Conservation (phyloP, 2,113 vertebrate genomes). For the Triplophysa dalaica region DNA sequence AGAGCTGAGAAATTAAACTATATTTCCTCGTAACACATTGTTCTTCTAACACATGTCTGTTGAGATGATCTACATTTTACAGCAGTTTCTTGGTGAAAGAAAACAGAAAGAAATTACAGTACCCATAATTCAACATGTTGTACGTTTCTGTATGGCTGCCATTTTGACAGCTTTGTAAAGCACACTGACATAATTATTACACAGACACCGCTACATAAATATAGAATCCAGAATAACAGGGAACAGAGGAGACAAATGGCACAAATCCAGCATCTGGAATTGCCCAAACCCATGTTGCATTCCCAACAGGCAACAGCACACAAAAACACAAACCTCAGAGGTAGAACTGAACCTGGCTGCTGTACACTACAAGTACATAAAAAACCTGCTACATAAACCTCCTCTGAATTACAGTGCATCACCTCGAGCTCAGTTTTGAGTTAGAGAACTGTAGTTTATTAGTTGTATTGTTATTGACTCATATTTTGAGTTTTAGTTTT, state of each 20-base stretch:
- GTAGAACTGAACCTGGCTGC: neutral
- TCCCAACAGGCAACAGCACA: slow-evolving; percentile 2
- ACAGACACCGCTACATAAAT: neutral
- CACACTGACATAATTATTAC: slow-evolving; percentile 11
- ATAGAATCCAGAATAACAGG: neutral
- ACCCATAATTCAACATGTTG: neutral
- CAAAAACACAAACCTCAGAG: neutral
- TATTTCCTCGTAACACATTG: slow-evolving; percentile 15
- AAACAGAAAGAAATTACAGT: slow-evolving; percentile 8
- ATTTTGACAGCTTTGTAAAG: slow-evolving; percentile 20
- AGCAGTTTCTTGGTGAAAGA: neutral
- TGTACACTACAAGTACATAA: slow-evolving; percentile 11
- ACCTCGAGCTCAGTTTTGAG: neutral
- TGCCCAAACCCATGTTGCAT: neutral
- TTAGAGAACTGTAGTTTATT: too few relatives aligned
- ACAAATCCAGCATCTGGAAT: neutral
- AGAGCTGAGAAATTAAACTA: slow-evolving; percentile 15
- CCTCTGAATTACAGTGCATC: neutral
- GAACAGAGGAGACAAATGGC: neutral
- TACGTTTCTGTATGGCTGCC: neutral
- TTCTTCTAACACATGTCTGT: neutral
- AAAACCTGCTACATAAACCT: neutral
- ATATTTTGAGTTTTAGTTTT: too few relatives aligned
- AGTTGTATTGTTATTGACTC: too few relatives aligned
- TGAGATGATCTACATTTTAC: slow-evolving; percentile 8